Evolutionary conservation across 2,888 invertebrate genomes (phyloP), one percentile per base, ranked within the genome.

Genomic region (Molanna angustata): DNA sequence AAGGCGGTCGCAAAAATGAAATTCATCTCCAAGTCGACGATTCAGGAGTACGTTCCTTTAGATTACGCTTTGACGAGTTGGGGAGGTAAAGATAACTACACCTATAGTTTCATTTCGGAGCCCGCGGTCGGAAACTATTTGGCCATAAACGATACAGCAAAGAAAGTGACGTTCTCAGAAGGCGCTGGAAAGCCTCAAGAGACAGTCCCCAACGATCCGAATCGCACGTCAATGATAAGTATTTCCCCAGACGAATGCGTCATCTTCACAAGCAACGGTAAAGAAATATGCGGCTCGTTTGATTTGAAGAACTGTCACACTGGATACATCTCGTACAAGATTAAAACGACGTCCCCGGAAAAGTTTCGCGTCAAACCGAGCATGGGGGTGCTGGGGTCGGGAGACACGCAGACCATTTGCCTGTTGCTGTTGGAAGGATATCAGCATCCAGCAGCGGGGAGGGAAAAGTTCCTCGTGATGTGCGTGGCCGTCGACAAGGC

Each of bases 301-400:
- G 78, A 76, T 0, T 74, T 94, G 13, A 84, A 83, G 20, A 92
- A 92, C 66, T 79, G 80, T 62, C 83, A 86, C 52, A 75, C 78
- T 1, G 66, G 70, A 21, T 64, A 67, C 0, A 62, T 77, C 1
- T 74, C 72, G 1, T 80, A 78, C 42, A 74, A 96, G 88, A 88
- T 97, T 58, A 90, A 97, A 71, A 97, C 96, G 11, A 97, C 96
- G 2, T 89, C 94, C 0, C 97, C 96, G 0, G 94, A 95, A 64
- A 95, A 94, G 69, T 97, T 94, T 72, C 79, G 93, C 21, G 97
- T 98, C 1, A 82, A 92, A 47, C 96, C 95, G 0, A 93, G 91
- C 63, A 84, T 86, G 4, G 95, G 95, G 0, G 73, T 84, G 4
- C 67, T 96, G 46, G 71, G 76, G 1, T 82, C 86, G 0, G 84